Evolutionary conservation across 2,113 vertebrate genomes (phyloP).

Genomic region (Danionella cerebrum): DNA sequence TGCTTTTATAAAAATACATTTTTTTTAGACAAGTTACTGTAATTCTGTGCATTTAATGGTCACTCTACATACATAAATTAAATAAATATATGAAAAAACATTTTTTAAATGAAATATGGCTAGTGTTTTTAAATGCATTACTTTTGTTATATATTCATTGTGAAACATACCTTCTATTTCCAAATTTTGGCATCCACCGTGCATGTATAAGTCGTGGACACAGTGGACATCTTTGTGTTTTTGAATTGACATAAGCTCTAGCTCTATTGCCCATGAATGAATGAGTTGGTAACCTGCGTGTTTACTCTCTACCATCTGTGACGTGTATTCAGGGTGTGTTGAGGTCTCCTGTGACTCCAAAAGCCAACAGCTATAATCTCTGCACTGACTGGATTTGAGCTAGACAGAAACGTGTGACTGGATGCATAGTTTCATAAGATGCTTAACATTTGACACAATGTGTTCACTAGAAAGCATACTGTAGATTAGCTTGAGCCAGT

Average conservation of each 20-base stretch:
- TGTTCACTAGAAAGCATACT: background rate
- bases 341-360: constrained; percentile 31
- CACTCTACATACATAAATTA: too few relatives aligned
- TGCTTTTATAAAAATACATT: too few relatives aligned
- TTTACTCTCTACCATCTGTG: background rate
- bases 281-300: constrained; percentile 16
- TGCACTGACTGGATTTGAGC: constrained; percentile 24
- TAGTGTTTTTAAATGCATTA: too few relatives aligned
- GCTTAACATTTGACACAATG: background rate
- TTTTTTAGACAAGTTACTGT: too few relatives aligned
- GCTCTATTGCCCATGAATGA: background rate
- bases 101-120: too few relatives aligned
- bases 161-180: too few relatives aligned
- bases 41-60: too few relatives aligned
- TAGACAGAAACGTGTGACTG: constrained; percentile 42
- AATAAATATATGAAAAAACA: too few relatives aligned
- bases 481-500: background rate
- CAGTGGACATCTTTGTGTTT: background rate
- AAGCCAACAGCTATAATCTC: constrained; percentile 46
- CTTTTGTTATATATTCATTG: too few relatives aligned
- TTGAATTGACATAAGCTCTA: background rate
- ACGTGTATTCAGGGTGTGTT: background rate
- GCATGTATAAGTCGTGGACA: constrained; percentile 3
- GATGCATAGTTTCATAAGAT: background rate
- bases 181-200: too few relatives aligned